Evolutionary conservation across 2,888 invertebrate species (phyloP).

Genomic region (Sesia bembeciformis): DNA sequence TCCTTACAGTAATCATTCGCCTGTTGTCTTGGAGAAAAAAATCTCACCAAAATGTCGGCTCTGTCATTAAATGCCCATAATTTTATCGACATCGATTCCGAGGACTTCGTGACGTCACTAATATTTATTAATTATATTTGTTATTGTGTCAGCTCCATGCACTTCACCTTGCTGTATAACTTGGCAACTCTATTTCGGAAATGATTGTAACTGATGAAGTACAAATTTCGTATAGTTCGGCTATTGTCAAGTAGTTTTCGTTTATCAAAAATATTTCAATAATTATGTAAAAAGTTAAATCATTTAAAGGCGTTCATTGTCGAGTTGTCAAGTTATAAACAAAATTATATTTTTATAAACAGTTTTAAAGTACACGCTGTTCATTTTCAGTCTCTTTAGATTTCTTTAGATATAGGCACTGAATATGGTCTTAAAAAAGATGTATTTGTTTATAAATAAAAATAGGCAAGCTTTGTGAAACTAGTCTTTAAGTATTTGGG

Average conservation of each 20-base stretch:
- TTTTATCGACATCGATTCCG: not conserved
- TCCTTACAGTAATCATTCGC: too few relatives aligned
- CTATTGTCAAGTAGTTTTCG: not conserved
- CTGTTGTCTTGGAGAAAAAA: too few relatives aligned
- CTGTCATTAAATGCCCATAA: not conserved
- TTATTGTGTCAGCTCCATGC: too few relatives aligned
- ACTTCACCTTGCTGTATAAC: constrained; percentile 2
- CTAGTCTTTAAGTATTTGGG: too few relatives aligned
- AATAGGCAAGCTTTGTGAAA: too few relatives aligned
- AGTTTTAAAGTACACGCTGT: too few relatives aligned
- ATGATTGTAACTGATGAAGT: constrained; percentile 19
- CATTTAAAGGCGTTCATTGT: constrained; percentile 3
- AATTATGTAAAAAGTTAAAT: not conserved
- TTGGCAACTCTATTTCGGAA: constrained; percentile 8
- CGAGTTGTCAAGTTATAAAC: constrained; percentile 8
- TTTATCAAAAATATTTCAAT: not conserved
- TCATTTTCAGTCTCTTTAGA: not conserved
- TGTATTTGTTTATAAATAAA: too few relatives aligned
- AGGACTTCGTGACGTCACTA: constrained; percentile 7
- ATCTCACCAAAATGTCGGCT: too few relatives aligned
- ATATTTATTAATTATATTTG: constrained; percentile 2
- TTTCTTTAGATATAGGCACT: too few relatives aligned
- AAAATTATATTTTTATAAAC: not conserved
- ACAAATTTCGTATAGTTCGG: constrained; percentile 11
- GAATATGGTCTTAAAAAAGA: too few relatives aligned